Conservation (phyloP, 2,113 vertebrate genomes). For the Nerophis lumbriciformis region DNA sequence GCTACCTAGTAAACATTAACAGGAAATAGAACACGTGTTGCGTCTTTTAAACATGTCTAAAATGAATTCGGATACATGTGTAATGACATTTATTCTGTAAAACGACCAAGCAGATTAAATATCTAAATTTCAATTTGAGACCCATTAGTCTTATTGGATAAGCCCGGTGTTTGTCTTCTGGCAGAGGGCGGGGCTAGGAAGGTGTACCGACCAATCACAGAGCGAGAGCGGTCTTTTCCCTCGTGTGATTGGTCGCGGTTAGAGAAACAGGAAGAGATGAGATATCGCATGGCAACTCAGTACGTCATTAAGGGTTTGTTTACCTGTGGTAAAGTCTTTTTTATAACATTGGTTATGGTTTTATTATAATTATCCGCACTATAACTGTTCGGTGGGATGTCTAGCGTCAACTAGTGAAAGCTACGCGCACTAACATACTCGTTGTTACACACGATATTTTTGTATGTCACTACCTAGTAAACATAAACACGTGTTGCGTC, state of each 20-base stretch:
- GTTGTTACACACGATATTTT: no score
- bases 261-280: not conserved
- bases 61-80: slow-evolving; percentile 46
- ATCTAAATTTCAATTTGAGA: slow-evolving; percentile 43
- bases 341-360: no score
- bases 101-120: slow-evolving; percentile 49
- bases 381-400: no score
- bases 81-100: slow-evolving; percentile 14
- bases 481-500: no score
- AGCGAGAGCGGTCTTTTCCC: slow-evolving; percentile 17
- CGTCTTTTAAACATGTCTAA: slow-evolving; percentile 32
- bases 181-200: slow-evolving; percentile 32
- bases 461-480: no score
- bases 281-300: no score
- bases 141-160: slow-evolving; percentile 34
- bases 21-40: no score
- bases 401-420: no score
- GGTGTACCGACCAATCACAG: not conserved
- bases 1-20: no score
- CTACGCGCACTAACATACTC: no score
- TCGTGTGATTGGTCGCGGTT: slow-evolving; percentile 47
- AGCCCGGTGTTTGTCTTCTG: not conserved
- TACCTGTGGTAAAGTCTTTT: no score
- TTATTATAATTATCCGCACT: no score
- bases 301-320: not conserved